Evolutionary conservation across 1,140 invertebrate genomes (phyloP), one percentile per base, ranked within the genome.

Genomic region (Bombus confusus): DNA sequence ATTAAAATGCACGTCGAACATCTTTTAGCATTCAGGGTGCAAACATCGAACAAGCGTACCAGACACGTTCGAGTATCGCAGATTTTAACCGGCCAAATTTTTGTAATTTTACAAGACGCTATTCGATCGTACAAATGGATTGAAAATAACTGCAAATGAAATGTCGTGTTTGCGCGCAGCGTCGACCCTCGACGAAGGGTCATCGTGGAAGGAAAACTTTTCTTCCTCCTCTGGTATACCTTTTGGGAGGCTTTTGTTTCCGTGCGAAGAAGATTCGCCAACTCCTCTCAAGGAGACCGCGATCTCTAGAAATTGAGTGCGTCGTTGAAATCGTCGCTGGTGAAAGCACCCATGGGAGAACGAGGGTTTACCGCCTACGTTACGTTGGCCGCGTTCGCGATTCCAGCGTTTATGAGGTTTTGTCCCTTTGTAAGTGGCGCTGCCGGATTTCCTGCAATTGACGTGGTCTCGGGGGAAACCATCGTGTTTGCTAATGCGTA

Each of bases 231-330:
- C 18, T 22, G 6, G 15, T 25, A 22, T 10, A 39, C 28, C 52
- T 37, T 34, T 10, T 47, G 1, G 47, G 18, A 52, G 18, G 6
- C 5, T 43, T 69, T 39, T 68, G 28, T 22, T n/a, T 34, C 41
- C 0, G 47, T 13, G 13, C 2, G 28, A 59, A 15, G 9, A 28
- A 77, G 28, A 59, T 39, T 79, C 76, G 37, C 25, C n/a, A 76
- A 47, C 2, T n/a, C 25, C 13, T 31, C 9, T 31, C 6, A 52
- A 52, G 39, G 28, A 3, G 5, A 41, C 13, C 69, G 57, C 74
- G 68, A 81, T 88, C 64, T 83, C n/a, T 57, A 47, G 78, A 78
- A 83, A 85, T 88, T 85, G 87, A 88, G 66, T 78, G 64, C 64
- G 74, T 83, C 47, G 47, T n/a, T 64, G 18, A n/a, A 77, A 64